Conservation (phyloP, 2,113 vertebrate species). For the Anas platyrhynchos region DNA sequence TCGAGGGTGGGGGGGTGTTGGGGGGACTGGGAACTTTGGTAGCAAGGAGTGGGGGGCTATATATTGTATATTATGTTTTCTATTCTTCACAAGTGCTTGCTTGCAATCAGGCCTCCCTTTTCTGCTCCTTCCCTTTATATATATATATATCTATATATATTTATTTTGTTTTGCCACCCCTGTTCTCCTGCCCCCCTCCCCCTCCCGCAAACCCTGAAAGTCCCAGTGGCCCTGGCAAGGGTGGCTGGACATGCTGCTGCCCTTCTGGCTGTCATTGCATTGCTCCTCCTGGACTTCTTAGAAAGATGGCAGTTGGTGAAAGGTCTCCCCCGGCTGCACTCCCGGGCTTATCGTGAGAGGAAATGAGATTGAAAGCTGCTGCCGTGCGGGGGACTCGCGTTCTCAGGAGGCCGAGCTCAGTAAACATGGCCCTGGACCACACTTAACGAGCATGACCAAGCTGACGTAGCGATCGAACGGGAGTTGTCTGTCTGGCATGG, state of each 20-base stretch:
- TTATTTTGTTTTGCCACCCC: neutral
- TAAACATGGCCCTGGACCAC: neutral
- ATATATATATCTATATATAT: too few relatives aligned
- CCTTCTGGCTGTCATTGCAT: constrained; percentile 46
- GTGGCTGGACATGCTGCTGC: neutral
- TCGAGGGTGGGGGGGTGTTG: neutral
- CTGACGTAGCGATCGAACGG: neutral
- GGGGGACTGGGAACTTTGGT: neutral
- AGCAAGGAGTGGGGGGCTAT: too few relatives aligned
- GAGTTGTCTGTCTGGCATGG: neutral
- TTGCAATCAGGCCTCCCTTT: neutral
- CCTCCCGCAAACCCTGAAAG: neutral
- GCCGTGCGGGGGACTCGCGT: neutral
- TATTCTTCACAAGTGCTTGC: neutral
- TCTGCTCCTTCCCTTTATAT: neutral
- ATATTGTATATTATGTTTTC: too few relatives aligned
- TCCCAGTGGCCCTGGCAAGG: neutral
- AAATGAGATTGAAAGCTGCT: neutral
- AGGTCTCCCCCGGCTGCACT: neutral
- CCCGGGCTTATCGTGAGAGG: neutral
- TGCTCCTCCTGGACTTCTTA: neutral
- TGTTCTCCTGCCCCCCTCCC: accelerated
- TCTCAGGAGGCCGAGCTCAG: neutral
- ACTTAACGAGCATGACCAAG: neutral
- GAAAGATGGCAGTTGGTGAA: neutral